phyloP scores from a whole-genome alignment of 2,797 vertebrate species.

The Carcharodon carcharias region DNA sequence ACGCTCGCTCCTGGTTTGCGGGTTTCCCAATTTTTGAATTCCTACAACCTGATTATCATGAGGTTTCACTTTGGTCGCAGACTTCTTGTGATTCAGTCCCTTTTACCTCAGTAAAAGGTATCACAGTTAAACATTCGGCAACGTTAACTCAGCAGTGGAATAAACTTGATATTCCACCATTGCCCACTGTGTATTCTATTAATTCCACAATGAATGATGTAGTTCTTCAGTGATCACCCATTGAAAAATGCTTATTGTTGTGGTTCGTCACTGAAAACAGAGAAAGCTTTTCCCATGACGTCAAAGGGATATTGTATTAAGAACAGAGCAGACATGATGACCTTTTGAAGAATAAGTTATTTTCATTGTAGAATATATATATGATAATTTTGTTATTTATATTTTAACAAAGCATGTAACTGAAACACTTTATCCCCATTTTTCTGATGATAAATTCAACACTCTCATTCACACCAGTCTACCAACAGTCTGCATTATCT shows the following conservation, averaged over 20 bases:
- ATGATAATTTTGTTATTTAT: not conserved
- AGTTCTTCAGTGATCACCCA: not conserved
- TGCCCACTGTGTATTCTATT: not conserved
- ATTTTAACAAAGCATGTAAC: not conserved
- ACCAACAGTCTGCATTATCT: not conserved
- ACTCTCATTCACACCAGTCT: not conserved
- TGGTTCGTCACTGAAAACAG: not conserved
- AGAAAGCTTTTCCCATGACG: not conserved
- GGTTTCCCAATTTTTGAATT: not conserved
- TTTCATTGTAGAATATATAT: not conserved
- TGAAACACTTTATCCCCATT: not conserved
- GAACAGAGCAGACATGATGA: not conserved
- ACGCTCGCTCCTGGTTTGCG: not conserved
- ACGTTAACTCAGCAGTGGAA: not conserved
- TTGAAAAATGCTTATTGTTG: not conserved
- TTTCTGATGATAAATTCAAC: not conserved
- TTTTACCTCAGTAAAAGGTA: not conserved
- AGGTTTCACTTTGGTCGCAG: not conserved
- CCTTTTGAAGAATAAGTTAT: not conserved
- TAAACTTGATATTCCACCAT: not conserved
- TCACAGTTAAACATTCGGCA: not conserved
- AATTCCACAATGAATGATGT: not conserved
- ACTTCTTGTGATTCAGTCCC: not conserved
- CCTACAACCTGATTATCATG: too few relatives aligned
- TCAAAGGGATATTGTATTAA: not conserved